Conservation (phyloP, 2,888 invertebrate genomes). For the Drosophila anomelani region DNA sequence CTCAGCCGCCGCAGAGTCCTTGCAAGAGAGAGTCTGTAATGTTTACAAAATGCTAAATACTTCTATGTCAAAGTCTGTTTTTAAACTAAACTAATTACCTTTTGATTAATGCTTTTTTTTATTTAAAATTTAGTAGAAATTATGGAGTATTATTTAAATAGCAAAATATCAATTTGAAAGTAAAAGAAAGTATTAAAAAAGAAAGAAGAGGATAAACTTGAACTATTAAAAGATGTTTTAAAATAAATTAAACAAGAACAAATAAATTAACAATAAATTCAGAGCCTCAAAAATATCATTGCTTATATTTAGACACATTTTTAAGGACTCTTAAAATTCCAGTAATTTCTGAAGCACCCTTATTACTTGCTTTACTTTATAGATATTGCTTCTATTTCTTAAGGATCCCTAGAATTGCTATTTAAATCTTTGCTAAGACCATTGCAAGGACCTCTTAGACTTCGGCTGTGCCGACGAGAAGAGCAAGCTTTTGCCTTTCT, state of each 20-base stretch:
- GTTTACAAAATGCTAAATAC: background rate
- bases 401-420: background rate
- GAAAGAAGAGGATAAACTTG: background rate
- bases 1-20: constrained; percentile 6
- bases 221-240: background rate
- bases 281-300: background rate
- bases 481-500: background rate
- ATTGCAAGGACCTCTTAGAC: constrained; percentile 13
- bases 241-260: too few species aligned
- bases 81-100: background rate
- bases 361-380: background rate
- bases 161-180: background rate
- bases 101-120: background rate
- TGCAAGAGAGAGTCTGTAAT: constrained; percentile 4
- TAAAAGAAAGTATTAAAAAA: background rate
- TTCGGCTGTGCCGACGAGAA: constrained; percentile 26
- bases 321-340: too few species aligned
- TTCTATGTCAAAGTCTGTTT: too few species aligned
- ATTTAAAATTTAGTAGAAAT: background rate
- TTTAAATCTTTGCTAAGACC: background rate
- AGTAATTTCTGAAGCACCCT: background rate
- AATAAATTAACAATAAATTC: background rate
- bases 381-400: background rate
- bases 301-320: background rate
- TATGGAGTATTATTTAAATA: background rate